These are phyloP conservation scores for Drosophila saltans DNA, from an alignment of 1,140 invertebrate genomes.

Conservation along the genomic window DNA sequence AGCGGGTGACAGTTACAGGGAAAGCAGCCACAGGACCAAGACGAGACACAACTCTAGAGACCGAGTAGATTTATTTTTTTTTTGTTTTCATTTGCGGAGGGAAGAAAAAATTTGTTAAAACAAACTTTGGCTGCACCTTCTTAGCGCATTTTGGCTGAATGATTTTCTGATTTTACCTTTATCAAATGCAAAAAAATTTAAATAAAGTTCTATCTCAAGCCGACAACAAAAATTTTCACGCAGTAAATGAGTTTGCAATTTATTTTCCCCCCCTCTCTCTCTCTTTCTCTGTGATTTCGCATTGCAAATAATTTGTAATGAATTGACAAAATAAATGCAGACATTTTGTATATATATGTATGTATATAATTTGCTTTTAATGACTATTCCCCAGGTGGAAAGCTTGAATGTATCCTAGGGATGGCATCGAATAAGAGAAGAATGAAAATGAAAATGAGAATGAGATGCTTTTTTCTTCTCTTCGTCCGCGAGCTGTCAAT, in stretches of 20 bases:
- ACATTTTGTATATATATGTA: slow-evolving; percentile 18
- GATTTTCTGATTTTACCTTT: slow-evolving; percentile 52
- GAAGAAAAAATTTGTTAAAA: slow-evolving; percentile 47
- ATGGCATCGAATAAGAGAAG: not conserved
- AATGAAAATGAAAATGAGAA: too few species aligned
- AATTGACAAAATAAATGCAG: slow-evolving; percentile 64
- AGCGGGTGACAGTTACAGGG: slow-evolving; percentile 22
- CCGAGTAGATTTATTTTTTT: too few species aligned
- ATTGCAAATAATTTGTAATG: slow-evolving; percentile 72
- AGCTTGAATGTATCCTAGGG: not conserved
- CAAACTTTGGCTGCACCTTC: slow-evolving; percentile 51
- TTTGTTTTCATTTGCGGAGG: not conserved
- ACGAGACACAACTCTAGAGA: slow-evolving; percentile 23
- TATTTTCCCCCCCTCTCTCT: slow-evolving; percentile 28
- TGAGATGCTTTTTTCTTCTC: too few species aligned
- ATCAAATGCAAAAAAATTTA: slow-evolving; percentile 48
- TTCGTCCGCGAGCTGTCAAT: slow-evolving; percentile 70
- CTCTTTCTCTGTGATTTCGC: slow-evolving; percentile 4
- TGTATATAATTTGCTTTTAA: slow-evolving; percentile 74
- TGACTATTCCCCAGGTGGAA: slow-evolving; percentile 50
- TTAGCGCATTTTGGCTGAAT: slow-evolving; percentile 40
- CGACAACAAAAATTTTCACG: slow-evolving; percentile 53
- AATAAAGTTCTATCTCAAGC: slow-evolving; percentile 40
- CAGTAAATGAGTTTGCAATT: slow-evolving; percentile 76
- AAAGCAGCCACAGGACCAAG: slow-evolving; percentile 30